phyloP scores from a whole-genome alignment of 2,113 vertebrate genomes.

The Caloenas nicobarica region DNA sequence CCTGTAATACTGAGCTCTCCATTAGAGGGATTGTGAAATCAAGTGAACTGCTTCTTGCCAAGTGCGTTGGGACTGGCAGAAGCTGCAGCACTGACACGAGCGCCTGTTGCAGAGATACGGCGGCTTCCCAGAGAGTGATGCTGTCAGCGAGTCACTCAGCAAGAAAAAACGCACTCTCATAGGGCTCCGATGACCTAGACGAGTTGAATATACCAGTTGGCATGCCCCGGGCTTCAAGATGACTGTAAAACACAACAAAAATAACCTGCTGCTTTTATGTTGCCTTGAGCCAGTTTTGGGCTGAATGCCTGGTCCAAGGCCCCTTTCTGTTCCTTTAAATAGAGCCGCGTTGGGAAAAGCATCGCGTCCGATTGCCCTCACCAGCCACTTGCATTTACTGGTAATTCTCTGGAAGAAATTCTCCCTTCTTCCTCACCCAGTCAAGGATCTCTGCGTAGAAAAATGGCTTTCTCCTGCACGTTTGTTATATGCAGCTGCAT shows the following conservation, averaged over 20 bases:
- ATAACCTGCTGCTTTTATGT: background rate
- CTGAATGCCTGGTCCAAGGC: background rate
- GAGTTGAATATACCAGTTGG: background rate
- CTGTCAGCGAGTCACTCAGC: accelerated
- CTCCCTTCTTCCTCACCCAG: background rate
- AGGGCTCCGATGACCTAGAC: background rate
- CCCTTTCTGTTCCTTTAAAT: background rate
- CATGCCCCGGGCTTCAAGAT: background rate
- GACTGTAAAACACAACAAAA: background rate
- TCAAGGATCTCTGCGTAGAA: slow-evolving; percentile 11
- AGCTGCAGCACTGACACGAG: background rate
- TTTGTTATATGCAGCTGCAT: slow-evolving; percentile 50
- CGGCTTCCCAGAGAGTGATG: background rate
- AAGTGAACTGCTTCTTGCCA: background rate
- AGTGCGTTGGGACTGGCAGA: background rate
- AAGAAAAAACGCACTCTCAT: background rate
- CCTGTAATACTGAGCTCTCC: accelerated
- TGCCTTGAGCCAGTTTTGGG: background rate
- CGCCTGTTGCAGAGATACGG: background rate
- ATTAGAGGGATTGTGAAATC: accelerated
- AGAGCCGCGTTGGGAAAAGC: accelerated
- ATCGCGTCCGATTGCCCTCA: accelerated
- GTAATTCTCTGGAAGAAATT: background rate
- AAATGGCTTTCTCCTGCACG: slow-evolving; percentile 11
- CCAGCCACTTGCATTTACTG: background rate